These are phyloP conservation scores for Reticulitermes lucifugus DNA, from an alignment of 2,888 invertebrate species.

Conservation along the genomic window DNA sequence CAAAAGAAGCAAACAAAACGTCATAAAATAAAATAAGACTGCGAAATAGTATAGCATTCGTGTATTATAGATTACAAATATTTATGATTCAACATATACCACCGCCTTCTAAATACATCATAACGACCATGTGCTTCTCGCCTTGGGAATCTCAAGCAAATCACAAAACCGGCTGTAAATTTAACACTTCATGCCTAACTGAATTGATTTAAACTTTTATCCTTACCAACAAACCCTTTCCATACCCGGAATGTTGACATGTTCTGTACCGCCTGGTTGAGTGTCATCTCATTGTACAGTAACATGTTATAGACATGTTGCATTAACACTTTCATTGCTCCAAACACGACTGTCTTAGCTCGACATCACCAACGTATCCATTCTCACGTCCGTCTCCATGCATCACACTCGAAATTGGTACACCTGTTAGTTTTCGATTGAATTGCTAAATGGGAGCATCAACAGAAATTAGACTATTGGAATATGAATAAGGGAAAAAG, in stretches of 20 bases:
- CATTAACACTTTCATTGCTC: neutral
- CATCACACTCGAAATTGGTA: neutral
- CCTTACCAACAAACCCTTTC: constrained; percentile 13
- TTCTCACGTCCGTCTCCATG: neutral
- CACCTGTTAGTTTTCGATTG: neutral
- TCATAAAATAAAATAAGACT: too few relatives aligned
- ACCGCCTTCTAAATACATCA: neutral
- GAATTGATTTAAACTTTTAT: neutral
- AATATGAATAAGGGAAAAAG: too few relatives aligned
- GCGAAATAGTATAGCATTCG: neutral
- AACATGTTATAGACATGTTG: neutral
- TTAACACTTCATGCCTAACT: neutral
- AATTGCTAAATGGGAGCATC: too few relatives aligned
- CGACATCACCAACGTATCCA: neutral
- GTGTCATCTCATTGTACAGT: neutral
- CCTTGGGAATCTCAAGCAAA: neutral
- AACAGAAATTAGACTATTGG: too few relatives aligned
- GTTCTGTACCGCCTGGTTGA: too few relatives aligned
- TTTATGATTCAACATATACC: neutral
- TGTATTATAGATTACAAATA: neutral
- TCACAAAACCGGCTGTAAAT: neutral
- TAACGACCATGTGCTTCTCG: neutral
- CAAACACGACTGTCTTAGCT: neutral
- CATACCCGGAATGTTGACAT: neutral
- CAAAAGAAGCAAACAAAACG: neutral